Base-by-base conservation (phyloP, 2,113 vertebrate genomes). In the Ciconia stormi region DNA sequence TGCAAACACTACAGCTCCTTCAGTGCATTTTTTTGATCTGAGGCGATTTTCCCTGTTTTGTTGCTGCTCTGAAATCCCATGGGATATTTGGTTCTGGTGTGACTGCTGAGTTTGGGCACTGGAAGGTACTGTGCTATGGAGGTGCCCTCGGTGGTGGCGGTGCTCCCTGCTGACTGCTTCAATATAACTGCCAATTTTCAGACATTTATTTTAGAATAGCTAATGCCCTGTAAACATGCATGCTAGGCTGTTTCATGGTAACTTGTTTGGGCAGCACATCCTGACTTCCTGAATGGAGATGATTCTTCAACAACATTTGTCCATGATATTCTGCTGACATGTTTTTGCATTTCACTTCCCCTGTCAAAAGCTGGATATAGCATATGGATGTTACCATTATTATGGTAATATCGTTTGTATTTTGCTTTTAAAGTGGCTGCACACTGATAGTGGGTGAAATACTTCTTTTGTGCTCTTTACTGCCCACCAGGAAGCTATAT, bases 251-350 rank as follows among this genome's bases (percentile, higher is more conserved):
- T 55, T 58, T 46, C n/a, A 16, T 55, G 17, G 32, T 44, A 44
- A 70, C 16, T 27, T 59, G 7, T 65, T 29, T 66, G 23, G 62
- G 38, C 23, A 49, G 38, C 16, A 58, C 2, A 10, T 52, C 65
- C 15, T 73, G 38, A 30, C 55, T 82, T 71, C 32, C 42, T 66
- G 34, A 32, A 58, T 5, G 7, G 38, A 82, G 7, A 13, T n/a
- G 23, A 15, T 16, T 80, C 36, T 67, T 71, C 56, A 90, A 30
- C 8, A 27, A 27, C 18, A 40, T 56, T 56, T 71, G 22, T 46
- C 15, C 0, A 0, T 55, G 59, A 27, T 58, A 38, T 38, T 81
- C 34, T 85, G 53, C n/a, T 71, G 22, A 40, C 1, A 2, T 26
- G n/a, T 36, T 79, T 55, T 71, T 36, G 20, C 16, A 30, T 59